A percentile compares a stretch with the other conserved stretches of the same genome.
These are phyloP conservation scores for Gordius sp. DNA, from an alignment of 2,888 invertebrate species.

Conservation along the genomic window DNA sequence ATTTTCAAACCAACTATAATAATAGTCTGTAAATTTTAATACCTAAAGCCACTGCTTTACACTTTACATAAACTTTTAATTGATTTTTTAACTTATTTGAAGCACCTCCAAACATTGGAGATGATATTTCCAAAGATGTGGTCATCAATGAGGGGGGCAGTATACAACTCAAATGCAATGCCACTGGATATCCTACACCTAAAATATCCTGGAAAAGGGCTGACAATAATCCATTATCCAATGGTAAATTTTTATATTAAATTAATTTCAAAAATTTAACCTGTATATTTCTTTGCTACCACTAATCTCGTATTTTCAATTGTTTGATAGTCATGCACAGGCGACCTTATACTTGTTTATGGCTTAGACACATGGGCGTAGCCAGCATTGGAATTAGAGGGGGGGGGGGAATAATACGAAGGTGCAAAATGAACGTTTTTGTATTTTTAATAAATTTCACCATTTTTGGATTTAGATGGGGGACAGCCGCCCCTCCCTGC, in stretches of 20 bases:
- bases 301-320: no score
- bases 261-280: neutral
- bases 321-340: no score
- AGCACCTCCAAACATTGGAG: slow-evolving; percentile 14
- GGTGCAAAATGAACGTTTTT: no score
- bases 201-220: slow-evolving; percentile 13
- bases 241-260: neutral
- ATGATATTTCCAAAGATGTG: neutral
- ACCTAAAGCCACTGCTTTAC: neutral
- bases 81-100: neutral
- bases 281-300: no score
- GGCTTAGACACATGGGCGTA: no score
- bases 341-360: no score
- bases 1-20: neutral
- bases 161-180: slow-evolving; percentile 7
- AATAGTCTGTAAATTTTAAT: neutral
- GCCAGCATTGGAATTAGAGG: neutral
- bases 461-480: no score
- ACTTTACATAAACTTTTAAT: neutral
- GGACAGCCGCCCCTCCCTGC: no score
- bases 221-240: neutral
- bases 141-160: neutral
- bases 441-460: no score
- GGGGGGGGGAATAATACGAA: neutral
- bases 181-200: slow-evolving; percentile 12